These are phyloP conservation scores for Acanthaster planci DNA, from an alignment of 35 echinoderm and acorn worm genomes.

Conservation along the genomic window DNA sequence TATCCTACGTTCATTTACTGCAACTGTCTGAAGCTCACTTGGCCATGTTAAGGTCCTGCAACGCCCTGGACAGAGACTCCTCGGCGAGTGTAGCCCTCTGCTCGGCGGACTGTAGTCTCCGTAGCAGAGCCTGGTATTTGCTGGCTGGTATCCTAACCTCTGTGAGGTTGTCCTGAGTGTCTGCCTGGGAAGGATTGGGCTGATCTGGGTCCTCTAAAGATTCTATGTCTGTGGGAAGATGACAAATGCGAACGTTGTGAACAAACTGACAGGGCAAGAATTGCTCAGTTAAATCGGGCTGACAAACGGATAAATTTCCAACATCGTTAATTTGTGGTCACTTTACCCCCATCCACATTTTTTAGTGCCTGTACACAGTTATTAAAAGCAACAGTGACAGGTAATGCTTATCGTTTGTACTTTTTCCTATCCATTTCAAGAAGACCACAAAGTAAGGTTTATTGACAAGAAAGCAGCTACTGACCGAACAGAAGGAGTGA, in stretches of 20 bases:
- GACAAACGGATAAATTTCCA: too few relatives aligned
- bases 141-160: constrained; percentile 18
- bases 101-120: constrained; percentile 64
- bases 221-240: constrained; percentile 71
- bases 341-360: too few relatives aligned
- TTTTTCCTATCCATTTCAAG: too few relatives aligned
- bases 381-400: too few relatives aligned
- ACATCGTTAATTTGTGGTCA: too few relatives aligned
- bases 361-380: too few relatives aligned
- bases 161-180: neutral
- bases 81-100: constrained; percentile 67
- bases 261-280: too few relatives aligned
- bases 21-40: constrained; percentile 46
- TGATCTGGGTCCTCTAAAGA: constrained; percentile 54
- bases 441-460: too few relatives aligned
- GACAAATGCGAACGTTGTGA: neutral
- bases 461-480: neutral
- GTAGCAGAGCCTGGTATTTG: constrained; percentile 53
- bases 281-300: too few relatives aligned
- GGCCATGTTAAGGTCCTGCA: constrained; percentile 74
- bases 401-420: too few relatives aligned
- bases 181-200: neutral
- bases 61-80: constrained; percentile 62
- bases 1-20: neutral
- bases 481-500: constrained; percentile 65